Evolutionary conservation across 2,888 invertebrate species (phyloP).

Genomic region (Acleris sparsana): DNA sequence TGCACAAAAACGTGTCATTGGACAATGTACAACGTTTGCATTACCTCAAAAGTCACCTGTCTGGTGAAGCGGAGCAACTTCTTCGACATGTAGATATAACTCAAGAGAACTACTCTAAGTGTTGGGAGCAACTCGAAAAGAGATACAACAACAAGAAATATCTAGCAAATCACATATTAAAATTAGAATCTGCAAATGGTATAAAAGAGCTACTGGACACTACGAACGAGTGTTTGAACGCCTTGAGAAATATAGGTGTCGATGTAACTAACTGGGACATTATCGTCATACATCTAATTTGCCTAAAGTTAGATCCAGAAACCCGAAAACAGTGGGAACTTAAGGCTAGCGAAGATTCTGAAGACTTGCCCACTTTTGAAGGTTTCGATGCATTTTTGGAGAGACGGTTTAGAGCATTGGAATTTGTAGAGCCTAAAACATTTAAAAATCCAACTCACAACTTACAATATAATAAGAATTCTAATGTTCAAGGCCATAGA

Average conservation of each 20-base stretch:
- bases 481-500: too few relatives aligned
- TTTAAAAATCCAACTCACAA: not conserved
- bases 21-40: conserved; percentile 1
- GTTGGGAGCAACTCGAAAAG: conserved; percentile 10
- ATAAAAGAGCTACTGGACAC: conserved; percentile 13
- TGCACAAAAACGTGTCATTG: not conserved
- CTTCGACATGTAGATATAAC: not conserved
- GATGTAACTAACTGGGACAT: not conserved
- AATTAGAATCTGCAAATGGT: not conserved
- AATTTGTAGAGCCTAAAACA: conserved; percentile 3
- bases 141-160: conserved; percentile 10
- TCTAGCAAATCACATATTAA: not conserved
- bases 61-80: conserved; percentile 11
- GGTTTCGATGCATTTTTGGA: conserved; percentile 3
- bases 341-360: not conserved
- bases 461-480: too few relatives aligned
- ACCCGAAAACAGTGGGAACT: conserved; percentile 1
- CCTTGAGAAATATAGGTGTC: not conserved
- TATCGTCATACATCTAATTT: not conserved
- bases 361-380: not conserved
- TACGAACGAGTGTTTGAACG: conserved; percentile 1
- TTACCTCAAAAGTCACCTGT: conserved; percentile 3
- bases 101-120: not conserved
- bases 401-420: conserved; percentile 1
- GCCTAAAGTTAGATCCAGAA: not conserved